phyloP scores from a whole-genome alignment of 1,140 invertebrate genomes.

The Trachymyrmex cornetzi region DNA sequence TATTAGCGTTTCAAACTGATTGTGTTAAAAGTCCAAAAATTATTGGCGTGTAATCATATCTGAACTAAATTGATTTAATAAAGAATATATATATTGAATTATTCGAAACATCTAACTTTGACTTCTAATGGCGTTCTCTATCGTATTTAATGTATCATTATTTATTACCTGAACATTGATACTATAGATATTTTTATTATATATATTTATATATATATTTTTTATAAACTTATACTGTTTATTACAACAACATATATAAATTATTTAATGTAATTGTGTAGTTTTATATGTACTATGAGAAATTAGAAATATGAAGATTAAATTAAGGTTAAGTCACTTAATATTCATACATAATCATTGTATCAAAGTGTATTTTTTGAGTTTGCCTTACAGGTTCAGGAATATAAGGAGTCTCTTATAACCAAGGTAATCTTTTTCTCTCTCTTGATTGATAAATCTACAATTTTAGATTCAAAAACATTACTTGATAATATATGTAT shows the following conservation, averaged over 20 bases:
- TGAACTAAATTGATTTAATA: too few relatives aligned
- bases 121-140: too few relatives aligned
- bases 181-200: not conserved
- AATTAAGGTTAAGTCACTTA: constrained; percentile 27
- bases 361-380: constrained; percentile 69
- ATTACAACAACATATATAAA: not conserved
- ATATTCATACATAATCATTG: constrained; percentile 21
- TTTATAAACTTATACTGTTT: not conserved
- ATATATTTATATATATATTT: not conserved
- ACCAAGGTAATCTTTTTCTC: constrained; percentile 87
- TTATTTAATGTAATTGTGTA: not conserved
- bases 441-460: not conserved
- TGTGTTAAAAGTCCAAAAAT: too few relatives aligned
- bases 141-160: too few relatives aligned
- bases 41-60: too few relatives aligned
- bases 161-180: not conserved
- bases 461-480: not conserved
- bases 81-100: too few relatives aligned
- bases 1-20: too few relatives aligned
- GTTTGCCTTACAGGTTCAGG: constrained; percentile 90
- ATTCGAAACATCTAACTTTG: too few relatives aligned
- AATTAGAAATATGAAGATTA: not conserved
- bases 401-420: constrained; percentile 94
- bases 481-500: not conserved
- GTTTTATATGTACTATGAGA: not conserved